Evolutionary conservation across 1,140 invertebrate genomes (phyloP), one percentile per base, ranked within the genome.

Genomic region (Drosophila willistoni): DNA sequence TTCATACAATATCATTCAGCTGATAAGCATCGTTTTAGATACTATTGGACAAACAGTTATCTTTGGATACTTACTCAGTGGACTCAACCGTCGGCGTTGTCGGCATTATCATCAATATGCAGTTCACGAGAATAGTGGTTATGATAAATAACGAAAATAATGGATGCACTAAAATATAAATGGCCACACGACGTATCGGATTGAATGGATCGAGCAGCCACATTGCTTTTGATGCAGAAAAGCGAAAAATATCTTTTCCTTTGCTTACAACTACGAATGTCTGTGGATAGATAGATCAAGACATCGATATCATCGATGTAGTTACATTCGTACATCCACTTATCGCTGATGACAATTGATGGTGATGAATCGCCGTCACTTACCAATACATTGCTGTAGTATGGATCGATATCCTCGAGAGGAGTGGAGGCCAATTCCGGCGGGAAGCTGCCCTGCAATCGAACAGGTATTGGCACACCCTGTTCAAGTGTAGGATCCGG

Each of bases 191-290:
- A 93, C 98, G 96, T 93, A 99, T 96, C 78, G 98, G 98, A 94
- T 99, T 99, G 94, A 99, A 99, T 77, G 98, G 98, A 93, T 97
- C 96, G 91, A 99, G 94, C 92, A 98, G 94, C 95, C 96, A 99
- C 93, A 99, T 94, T 92, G 98, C 98, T 93, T 99, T 96, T 81
- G 97, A 98, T 91, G 98, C 97, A 94, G 97, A 98, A 95, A 99
- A 99, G 93, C 98, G 95, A 95, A 98, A 99, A 94, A 99, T 98
- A 94, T 98, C 97, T 95, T 98, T 98, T 94, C 98, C 98, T 95
- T 97, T 98, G 94, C 97, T 99, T 93, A 99, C 95, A 90, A 99
- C 98, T 94, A 98, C 96, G 94, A 99, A 99, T 92, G 98, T 99
- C 98, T 99, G 95, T 65, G 95, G 65, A 81, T 51, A 69, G 56